Conservation (phyloP, 35 echinoderm and acorn worm species). For the Hemicentrotus pulcherrimus region DNA sequence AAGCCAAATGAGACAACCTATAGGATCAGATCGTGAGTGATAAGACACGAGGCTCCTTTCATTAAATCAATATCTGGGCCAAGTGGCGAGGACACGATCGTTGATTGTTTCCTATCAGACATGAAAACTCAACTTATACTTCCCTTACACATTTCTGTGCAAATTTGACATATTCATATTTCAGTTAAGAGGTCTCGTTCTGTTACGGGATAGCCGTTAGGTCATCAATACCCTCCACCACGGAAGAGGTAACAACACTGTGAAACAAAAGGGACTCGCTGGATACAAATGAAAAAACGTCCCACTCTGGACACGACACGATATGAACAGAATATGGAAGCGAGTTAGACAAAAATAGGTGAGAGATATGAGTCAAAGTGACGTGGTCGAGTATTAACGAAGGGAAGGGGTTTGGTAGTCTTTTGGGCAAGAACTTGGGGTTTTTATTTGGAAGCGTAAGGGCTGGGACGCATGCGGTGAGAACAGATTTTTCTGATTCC, state of each 20-base stretch:
- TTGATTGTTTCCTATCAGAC: background rate
- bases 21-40: background rate
- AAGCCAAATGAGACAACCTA: background rate
- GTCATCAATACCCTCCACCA: background rate
- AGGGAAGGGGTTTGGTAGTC: too few species aligned
- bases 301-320: background rate
- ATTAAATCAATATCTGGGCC: constrained; percentile 13
- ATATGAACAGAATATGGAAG: background rate
- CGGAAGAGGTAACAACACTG: background rate
- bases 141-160: background rate
- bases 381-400: background rate
- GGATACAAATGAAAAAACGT: background rate
- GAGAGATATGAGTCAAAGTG: background rate
- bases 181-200: background rate
- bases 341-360: too few species aligned
- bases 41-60: background rate
- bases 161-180: background rate
- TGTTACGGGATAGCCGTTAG: background rate
- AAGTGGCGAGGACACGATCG: background rate
- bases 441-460: too few species aligned
- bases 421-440: too few species aligned
- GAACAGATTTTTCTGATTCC: too few species aligned
- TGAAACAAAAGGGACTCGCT: background rate
- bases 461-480: too few species aligned
- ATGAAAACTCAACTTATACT: background rate